phyloP scores from a whole-genome alignment of 2,113 vertebrate species.

The human region GRCh38 chr6:70304001-70304500 shows the following conservation, averaged over 20 bases:
- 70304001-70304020: neutral
- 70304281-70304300: neutral
- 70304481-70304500: neutral
- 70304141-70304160: too few relatives aligned
- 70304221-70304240: neutral
- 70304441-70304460: neutral
- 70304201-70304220: neutral
- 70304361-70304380: neutral
- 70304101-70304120: neutral
- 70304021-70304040: neutral
- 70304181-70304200: neutral
- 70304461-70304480: neutral
- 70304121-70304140: neutral
- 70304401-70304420: neutral
- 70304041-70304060: neutral
- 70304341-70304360: neutral
- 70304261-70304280: neutral
- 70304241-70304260: neutral
- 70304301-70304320: neutral
- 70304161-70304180: neutral
- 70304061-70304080: neutral
- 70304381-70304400: neutral
- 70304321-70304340: too few relatives aligned
- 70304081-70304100: rapidly evolving
- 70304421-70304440: neutral